Evolutionary conservation across 2,113 vertebrate genomes (phyloP).

Genomic region (Neoarius graeffei): DNA sequence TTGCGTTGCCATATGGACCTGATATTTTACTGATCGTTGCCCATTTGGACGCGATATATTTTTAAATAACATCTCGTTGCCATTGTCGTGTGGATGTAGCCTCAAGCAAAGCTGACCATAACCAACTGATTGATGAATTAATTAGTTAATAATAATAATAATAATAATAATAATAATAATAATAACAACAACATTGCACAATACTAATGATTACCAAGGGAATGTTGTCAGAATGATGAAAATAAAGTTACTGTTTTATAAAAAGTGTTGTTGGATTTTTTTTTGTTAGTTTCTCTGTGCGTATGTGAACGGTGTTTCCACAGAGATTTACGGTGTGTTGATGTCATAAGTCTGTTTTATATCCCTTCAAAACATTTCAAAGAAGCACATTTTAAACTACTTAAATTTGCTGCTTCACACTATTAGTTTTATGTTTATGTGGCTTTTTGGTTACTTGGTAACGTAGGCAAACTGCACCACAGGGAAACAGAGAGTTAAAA

Average conservation of each 20-base stretch:
- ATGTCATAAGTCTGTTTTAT: neutral
- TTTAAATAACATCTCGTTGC: too few species aligned
- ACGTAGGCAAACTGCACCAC: neutral
- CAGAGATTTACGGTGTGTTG: conserved; percentile 1
- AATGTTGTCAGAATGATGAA: neutral
- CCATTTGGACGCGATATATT: too few species aligned
- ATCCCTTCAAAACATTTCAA: neutral
- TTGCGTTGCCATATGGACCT: too few species aligned
- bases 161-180: neutral
- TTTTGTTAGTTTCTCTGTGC: neutral
- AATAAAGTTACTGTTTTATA: neutral
- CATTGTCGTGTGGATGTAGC: too few species aligned
- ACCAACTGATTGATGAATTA: neutral
- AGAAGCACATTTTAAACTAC: neutral
- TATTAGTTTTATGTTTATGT: conserved; percentile 20
- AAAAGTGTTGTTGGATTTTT: neutral
- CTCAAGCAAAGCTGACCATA: neutral
- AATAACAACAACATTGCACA: neutral
- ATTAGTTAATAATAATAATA: neutral
- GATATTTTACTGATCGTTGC: too few species aligned
- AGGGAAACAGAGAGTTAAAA: neutral
- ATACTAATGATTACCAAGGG: neutral
- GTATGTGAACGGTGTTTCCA: neutral
- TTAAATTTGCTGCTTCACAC: neutral
- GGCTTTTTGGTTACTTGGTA: conserved; percentile 17